phyloP scores from a whole-genome alignment of 2,797 vertebrate species.

The Falco rusticolus region DNA sequence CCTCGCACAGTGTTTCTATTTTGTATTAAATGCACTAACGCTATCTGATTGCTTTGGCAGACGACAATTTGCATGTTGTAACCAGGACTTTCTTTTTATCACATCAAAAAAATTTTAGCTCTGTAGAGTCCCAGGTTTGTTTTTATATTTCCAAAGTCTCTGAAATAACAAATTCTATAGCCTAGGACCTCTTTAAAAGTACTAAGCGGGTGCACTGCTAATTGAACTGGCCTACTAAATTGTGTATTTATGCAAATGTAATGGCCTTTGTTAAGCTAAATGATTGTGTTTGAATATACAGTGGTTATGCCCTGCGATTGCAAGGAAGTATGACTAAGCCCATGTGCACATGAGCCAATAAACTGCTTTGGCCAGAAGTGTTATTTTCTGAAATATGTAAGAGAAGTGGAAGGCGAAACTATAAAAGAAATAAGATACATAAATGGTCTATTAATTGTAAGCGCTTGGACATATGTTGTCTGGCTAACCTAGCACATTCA shows the following conservation, averaged over 20 bases:
- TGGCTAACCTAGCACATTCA: not conserved
- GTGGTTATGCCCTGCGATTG: not conserved
- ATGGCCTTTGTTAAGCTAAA: not conserved
- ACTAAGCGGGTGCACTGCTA: not conserved
- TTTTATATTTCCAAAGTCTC: not conserved
- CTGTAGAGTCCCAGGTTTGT: not conserved
- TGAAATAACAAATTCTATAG: not conserved
- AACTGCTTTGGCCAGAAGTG: not conserved
- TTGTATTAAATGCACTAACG: not conserved
- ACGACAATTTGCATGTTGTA: not conserved
- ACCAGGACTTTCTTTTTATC: not conserved
- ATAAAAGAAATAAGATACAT: constrained; percentile 3
- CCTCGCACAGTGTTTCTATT: not conserved
- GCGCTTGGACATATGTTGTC: not conserved
- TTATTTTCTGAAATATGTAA: not conserved
- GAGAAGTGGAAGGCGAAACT: not conserved
- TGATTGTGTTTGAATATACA: not conserved
- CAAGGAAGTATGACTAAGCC: not conserved
- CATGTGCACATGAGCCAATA: not conserved
- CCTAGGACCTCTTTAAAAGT: not conserved
- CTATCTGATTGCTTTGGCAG: not conserved
- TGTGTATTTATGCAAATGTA: not conserved
- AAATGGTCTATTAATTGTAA: not conserved
- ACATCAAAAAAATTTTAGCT: not conserved
- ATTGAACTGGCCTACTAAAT: not conserved